Evolutionary conservation across 2,113 vertebrate species (phyloP).

Genomic region (Oncorhynchus gorbuscha): DNA sequence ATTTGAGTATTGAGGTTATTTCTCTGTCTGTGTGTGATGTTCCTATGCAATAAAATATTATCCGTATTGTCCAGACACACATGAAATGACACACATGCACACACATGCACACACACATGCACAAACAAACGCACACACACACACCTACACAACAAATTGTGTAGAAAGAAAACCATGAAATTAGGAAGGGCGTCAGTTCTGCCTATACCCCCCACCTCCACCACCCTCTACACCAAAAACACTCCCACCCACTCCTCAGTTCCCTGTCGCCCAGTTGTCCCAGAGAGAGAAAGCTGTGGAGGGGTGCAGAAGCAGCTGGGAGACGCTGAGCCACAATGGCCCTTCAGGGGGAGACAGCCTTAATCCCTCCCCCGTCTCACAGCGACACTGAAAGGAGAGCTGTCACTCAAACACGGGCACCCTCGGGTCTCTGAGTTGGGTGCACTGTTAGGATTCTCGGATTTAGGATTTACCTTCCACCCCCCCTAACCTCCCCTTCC

Average conservation of each 20-base stretch:
- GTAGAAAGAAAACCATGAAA: background rate
- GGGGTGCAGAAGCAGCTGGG: slow-evolving; percentile 70
- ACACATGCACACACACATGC: too few species aligned
- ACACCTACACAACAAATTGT: background rate
- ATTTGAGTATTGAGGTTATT: too few species aligned
- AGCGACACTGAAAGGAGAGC: slow-evolving; percentile 66
- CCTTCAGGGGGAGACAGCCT: slow-evolving; percentile 67
- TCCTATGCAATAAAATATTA: too few species aligned
- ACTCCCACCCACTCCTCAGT: slow-evolving; percentile 23
- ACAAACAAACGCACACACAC: background rate
- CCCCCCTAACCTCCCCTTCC: slow-evolving; percentile 51
- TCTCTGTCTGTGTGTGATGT: too few species aligned
- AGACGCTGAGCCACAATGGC: slow-evolving; percentile 68
- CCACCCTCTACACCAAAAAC: background rate
- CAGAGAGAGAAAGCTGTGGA: slow-evolving; percentile 20
- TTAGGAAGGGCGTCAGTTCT: too few species aligned
- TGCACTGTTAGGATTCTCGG: slow-evolving; percentile 33
- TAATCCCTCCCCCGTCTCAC: slow-evolving; percentile 59
- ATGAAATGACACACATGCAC: too few species aligned
- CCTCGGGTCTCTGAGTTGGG: slow-evolving; percentile 65
- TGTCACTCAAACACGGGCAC: slow-evolving; percentile 67
- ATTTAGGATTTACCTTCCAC: slow-evolving; percentile 70
- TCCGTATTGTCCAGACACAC: background rate
- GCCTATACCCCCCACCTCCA: background rate
- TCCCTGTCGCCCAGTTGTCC: slow-evolving; percentile 47